These are phyloP conservation scores for Coptotermes formosanus DNA, from an alignment of 1,140 invertebrate species.

Conservation along the genomic window DNA sequence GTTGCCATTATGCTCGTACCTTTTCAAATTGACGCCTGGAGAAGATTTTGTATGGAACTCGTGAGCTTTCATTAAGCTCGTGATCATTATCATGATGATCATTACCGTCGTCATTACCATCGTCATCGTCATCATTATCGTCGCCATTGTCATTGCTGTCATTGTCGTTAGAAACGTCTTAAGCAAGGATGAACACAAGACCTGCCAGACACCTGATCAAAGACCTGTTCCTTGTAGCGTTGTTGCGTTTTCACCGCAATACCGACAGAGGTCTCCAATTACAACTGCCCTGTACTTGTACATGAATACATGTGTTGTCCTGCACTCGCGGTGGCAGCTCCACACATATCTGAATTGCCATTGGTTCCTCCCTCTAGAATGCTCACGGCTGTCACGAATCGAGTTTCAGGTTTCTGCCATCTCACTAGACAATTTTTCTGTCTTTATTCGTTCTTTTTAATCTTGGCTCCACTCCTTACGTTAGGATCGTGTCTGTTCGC, in stretches of 20 bases:
- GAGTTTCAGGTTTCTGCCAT: slow-evolving; percentile 1
- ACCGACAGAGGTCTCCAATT: background rate
- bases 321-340: slow-evolving; percentile 6
- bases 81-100: too few relatives aligned
- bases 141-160: too few relatives aligned
- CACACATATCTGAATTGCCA: background rate
- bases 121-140: too few relatives aligned
- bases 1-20: too few relatives aligned
- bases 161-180: background rate
- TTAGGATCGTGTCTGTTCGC: background rate
- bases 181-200: background rate
- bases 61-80: too few relatives aligned
- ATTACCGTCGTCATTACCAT: too few relatives aligned
- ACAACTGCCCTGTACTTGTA: background rate
- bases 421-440: background rate
- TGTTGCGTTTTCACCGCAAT: background rate
- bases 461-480: background rate
- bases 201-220: background rate
- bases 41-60: too few relatives aligned
- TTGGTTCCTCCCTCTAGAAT: background rate
- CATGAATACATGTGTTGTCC: background rate
- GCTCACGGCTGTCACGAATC: slow-evolving; percentile 16
- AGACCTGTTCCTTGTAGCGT: background rate
- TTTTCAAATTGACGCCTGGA: too few relatives aligned
- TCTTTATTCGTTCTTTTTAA: background rate